Base-by-base conservation (phyloP, 2,797 vertebrate species). In the Pempheris klunzingeri region DNA sequence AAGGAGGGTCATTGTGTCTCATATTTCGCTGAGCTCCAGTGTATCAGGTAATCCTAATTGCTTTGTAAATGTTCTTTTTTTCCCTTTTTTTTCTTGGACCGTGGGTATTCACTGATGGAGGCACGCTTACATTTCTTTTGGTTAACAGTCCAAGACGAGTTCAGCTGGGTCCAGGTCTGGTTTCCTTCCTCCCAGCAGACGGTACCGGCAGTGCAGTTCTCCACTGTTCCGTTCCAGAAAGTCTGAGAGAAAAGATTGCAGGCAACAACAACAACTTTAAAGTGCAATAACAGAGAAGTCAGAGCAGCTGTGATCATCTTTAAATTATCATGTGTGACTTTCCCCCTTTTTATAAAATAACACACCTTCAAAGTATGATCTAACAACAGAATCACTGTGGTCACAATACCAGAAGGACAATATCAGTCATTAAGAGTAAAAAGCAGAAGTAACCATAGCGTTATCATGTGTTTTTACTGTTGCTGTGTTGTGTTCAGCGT, bases 61-160 rank as follows among this genome's bases (percentile, higher is more conserved):
- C 57, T 77, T 66, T 76, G 54, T 58, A 54, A 75, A 65, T 44
- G 36, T 41, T n/a, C 22, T 70, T 47, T 30, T 47, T 55, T 50
- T 8, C 7, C 36, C 54, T 32, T 1, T 28, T 4, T 6, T 39
- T 18, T 39, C 39, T 50, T 36, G 1, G 26, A 12, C 63, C 12
- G 1, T 22, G 22, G n/a, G 46, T 60, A 58, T 63, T 44, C 57
- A 44, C 47, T 18, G 32, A 38, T 3, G 32, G 34, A 69, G 58
- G 36, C 44, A 65, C 39, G 86, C 97, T 96, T 94, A 99, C 98
- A 99, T 95, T 92, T 97, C 68, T 80, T 39, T 44, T 94, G 74
- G 80, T 96, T 59, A 0, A 94, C 80, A 11, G 52, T 93, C 50
- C 74, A 63, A 4, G 95, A 94, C 28, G 83, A 0, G n/a, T 97